These are phyloP conservation scores for Bhutanitis thaidina DNA, from an alignment of 2,888 invertebrate species.

Conservation along the genomic window DNA sequence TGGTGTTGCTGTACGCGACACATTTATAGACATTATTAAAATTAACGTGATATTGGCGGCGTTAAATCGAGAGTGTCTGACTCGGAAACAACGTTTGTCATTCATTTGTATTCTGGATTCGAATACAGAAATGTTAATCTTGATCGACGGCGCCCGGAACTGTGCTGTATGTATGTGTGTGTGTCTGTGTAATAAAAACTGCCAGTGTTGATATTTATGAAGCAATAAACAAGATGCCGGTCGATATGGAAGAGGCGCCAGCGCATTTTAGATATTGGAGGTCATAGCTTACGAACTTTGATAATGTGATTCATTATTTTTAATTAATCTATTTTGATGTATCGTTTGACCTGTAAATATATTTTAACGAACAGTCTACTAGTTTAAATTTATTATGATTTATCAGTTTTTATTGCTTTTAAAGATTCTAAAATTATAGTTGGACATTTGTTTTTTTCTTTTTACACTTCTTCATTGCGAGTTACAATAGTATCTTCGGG, in stretches of 20 bases:
- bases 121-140: slow-evolving; percentile 62
- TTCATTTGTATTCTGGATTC: slow-evolving; percentile 55
- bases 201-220: slow-evolving; percentile 70
- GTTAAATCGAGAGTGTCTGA: slow-evolving; percentile 34
- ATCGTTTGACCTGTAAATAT: not conserved
- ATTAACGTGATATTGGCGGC: slow-evolving; percentile 11
- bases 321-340: slow-evolving; percentile 1
- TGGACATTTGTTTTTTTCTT: no score
- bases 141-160: slow-evolving; percentile 49
- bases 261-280: slow-evolving; percentile 10
- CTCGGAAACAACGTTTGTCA: slow-evolving; percentile 33
- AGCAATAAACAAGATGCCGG: slow-evolving; percentile 62
- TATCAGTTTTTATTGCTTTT: no score
- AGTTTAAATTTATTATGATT: no score
- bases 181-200: slow-evolving; percentile 72
- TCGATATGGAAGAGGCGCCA: slow-evolving; percentile 45
- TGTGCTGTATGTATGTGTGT: no score
- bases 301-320: slow-evolving; percentile 14
- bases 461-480: no score
- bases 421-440: no score
- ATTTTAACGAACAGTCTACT: no score
- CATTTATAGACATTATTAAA: not conserved
- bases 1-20: not conserved
- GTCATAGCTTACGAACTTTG: not conserved
- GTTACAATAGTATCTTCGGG: no score